Evolutionary conservation across 2,888 invertebrate genomes (phyloP).

Genomic region (Scotopteryx bipunctaria): DNA sequence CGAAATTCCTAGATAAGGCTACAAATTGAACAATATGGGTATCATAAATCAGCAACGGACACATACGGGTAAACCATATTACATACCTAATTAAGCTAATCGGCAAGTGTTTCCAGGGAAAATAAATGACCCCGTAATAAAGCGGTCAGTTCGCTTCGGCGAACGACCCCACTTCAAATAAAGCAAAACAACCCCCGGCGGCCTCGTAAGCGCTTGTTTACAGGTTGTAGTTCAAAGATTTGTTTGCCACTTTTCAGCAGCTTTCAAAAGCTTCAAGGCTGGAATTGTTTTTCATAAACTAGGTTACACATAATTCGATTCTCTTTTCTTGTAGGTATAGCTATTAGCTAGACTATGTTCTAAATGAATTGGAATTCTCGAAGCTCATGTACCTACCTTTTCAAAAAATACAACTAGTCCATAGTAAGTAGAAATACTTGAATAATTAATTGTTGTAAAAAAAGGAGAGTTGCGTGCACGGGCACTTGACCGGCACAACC

Average conservation of each 20-base stretch:
- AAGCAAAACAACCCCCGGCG: slow-evolving; percentile 17
- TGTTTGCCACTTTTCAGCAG: slow-evolving; percentile 19
- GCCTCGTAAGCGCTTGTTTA: slow-evolving; percentile 29
- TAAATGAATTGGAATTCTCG: too few relatives aligned
- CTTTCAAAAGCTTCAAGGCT: slow-evolving; percentile 4
- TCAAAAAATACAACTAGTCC: not conserved
- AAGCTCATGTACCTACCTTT: not conserved
- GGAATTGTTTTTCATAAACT: not conserved
- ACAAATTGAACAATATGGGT: slow-evolving; percentile 13
- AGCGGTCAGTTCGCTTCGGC: slow-evolving; percentile 13
- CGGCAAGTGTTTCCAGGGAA: not conserved
- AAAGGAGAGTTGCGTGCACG: slow-evolving; percentile 14
- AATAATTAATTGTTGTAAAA: not conserved
- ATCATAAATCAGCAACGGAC: not conserved
- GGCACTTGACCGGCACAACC: slow-evolving; percentile 12
- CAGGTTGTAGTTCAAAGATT: slow-evolving; percentile 20
- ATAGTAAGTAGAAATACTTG: too few relatives aligned
- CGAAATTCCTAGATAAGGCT: too few relatives aligned
- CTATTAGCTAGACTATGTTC: too few relatives aligned
- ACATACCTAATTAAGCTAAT: not conserved
- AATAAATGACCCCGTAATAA: slow-evolving; percentile 17
- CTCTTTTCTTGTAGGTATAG: too few relatives aligned
- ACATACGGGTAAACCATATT: not conserved
- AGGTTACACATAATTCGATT: too few relatives aligned
- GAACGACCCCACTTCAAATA: slow-evolving; percentile 22